These are phyloP conservation scores for Dysdera silvatica DNA, from an alignment of 1,140 invertebrate species.

Conservation along the genomic window DNA sequence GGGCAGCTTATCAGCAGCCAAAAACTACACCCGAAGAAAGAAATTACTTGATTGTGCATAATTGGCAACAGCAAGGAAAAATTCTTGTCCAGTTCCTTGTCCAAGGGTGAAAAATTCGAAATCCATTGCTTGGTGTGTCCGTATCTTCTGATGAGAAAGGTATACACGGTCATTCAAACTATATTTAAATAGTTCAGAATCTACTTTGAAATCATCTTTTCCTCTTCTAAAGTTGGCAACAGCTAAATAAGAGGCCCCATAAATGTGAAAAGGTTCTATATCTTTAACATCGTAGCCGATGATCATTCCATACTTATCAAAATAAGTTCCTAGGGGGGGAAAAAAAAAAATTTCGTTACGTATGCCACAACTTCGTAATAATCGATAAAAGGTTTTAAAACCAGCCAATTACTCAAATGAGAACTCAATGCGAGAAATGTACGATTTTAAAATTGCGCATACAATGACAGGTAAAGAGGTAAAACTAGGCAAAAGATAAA, in stretches of 20 bases:
- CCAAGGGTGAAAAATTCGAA: slow-evolving; percentile 37
- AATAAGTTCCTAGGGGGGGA: slow-evolving; percentile 43
- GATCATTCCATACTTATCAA: slow-evolving; percentile 47
- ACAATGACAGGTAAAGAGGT: too few species aligned
- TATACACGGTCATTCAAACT: slow-evolving; percentile 41
- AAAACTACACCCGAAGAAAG: too few species aligned
- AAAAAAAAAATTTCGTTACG: neutral
- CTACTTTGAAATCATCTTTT: slow-evolving; percentile 40
- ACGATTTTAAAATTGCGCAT: too few species aligned
- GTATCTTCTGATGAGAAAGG: slow-evolving; percentile 45
- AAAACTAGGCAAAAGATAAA: too few species aligned
- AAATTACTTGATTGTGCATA: slow-evolving; percentile 29
- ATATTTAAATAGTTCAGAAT: slow-evolving; percentile 48
- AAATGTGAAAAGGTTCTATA: slow-evolving; percentile 43
- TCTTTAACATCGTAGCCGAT: slow-evolving; percentile 40
- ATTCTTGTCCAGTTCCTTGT: slow-evolving; percentile 27
- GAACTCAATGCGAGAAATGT: neutral
- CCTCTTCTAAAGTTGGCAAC: slow-evolving; percentile 45
- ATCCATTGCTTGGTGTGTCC: slow-evolving; percentile 41
- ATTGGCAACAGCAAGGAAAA: slow-evolving; percentile 39
- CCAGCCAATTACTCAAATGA: neutral
- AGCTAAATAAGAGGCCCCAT: slow-evolving; percentile 40
- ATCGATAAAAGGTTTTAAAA: neutral
- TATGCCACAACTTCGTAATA: neutral
- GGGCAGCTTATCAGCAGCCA: too few species aligned